Evolutionary conservation across 2,113 vertebrate species (phyloP), one percentile per base, ranked within the genome.

Genomic region (Megaceryle maxima): DNA sequence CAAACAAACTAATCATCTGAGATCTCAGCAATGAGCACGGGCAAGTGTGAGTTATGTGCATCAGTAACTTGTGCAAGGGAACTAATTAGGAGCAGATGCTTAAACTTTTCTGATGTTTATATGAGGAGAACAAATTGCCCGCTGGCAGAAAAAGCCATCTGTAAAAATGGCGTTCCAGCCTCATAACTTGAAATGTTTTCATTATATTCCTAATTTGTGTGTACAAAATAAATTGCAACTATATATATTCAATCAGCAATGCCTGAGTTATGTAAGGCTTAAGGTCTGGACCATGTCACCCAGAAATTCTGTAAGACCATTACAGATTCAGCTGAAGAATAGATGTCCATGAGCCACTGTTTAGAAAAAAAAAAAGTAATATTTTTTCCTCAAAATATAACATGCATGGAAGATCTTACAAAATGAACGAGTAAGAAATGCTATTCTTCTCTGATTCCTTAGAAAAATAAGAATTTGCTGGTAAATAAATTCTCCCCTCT

Each of bases 21-120:
- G 87, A 81, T 93, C 90, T 87, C 35, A 75, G 83, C 90, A 92
- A 46, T 22, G 87, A 92, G 41, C 24, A 1, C 1, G 4, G 51
- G 84, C 81, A 92, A 89, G 90, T 93, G 93, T 81, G 74, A 89
- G 87, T 85, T 96, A 81, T 53, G 70, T n/a, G 15, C 66, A 89
- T 88, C 55, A 51, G 82, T 90, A 94, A 93, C 78, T 89, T 92
- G 68, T 95, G 84, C 81, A 96, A 90, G 56, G 57, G 43, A 95
- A 50, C 76, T 97, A 97, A 96, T 96, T 94, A 94, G 82, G 76
- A 96, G 56, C 97, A 97, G 96, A 96, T 96, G 96, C 90, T 87
- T 88, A 84, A 74, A 78, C 70, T 92, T 94, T 87, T 73, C 62
- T 75, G 28, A 70, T 97, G 76, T 95, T 97, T 96, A 95, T 87